Percentiles rank a stretch among this genome's conserved stretches.
phyloP scores from a whole-genome alignment of 1,140 invertebrate genomes.

The Cylas formicarius region DNA sequence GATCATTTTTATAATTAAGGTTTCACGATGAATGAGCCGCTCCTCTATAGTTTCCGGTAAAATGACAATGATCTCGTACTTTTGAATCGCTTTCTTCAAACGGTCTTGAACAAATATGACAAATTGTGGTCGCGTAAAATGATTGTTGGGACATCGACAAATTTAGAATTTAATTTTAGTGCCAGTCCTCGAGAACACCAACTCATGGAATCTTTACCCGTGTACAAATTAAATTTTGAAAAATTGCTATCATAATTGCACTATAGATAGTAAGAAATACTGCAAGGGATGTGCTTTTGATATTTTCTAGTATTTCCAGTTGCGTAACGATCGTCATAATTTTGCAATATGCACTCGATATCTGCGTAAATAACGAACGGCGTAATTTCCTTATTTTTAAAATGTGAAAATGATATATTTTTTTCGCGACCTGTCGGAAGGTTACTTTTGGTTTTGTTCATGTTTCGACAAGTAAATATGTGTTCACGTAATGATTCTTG shows the following conservation, averaged over 20 bases:
- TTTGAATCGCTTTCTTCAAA: constrained; percentile 12
- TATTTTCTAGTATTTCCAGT: constrained; percentile 9
- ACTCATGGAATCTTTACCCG: constrained; percentile 24
- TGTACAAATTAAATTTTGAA: constrained; percentile 30
- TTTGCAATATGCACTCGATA: constrained; percentile 30
- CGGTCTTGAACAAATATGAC: constrained; percentile 32
- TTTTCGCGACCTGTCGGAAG: too few relatives aligned
- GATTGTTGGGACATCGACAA: constrained; percentile 13
- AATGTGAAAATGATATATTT: too few relatives aligned
- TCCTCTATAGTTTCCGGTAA: constrained; percentile 34
- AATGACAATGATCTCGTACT: constrained; percentile 30
- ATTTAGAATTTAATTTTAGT: constrained; percentile 21
- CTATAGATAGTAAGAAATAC: constrained; percentile 14
- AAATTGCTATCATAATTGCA: constrained; percentile 23
- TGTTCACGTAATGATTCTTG: constrained; percentile 14
- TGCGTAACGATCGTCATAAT: constrained; percentile 1
- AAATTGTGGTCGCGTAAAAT: constrained; percentile 9
- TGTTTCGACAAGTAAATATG: constrained; percentile 10
- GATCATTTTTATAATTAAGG: constrained; percentile 30
- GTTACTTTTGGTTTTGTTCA: constrained; percentile 17
- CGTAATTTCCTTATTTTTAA: constrained; percentile 26
- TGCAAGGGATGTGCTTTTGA: constrained; percentile 34
- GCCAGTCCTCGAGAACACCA: constrained; percentile 15
- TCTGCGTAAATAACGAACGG: constrained; percentile 37
- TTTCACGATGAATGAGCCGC: constrained; percentile 39